A percentile compares a stretch with the other conserved stretches of the same genome.
Evolutionary conservation across 2,888 invertebrate species (phyloP).

Genomic region (Acronicta alni): DNA sequence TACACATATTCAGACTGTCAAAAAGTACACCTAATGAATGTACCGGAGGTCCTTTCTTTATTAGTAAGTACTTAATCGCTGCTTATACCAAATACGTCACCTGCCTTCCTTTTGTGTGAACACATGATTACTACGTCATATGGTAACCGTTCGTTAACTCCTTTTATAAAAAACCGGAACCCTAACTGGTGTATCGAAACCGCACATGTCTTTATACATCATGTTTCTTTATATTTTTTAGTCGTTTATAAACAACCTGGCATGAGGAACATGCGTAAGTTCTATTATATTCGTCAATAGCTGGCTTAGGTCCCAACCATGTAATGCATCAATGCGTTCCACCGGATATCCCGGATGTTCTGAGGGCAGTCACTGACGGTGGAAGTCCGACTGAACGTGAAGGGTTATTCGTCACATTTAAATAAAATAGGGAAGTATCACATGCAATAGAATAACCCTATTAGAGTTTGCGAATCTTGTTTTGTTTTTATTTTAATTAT

Average conservation of each 20-base stretch:
- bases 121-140: conserved; percentile 44
- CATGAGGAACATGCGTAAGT: neutral
- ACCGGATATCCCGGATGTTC: too few species aligned
- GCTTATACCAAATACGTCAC: conserved; percentile 17
- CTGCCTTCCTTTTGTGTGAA: conserved; percentile 22
- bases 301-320: neutral
- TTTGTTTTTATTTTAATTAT: too few species aligned
- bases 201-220: conserved; percentile 45
- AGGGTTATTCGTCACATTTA: too few species aligned
- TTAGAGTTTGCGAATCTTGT: too few species aligned
- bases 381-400: too few species aligned
- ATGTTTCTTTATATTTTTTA: conserved; percentile 23
- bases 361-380: neutral
- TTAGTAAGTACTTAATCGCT: conserved; percentile 19
- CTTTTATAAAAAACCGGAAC: conserved; percentile 51
- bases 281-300: neutral
- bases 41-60: conserved; percentile 6
- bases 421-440: too few species aligned
- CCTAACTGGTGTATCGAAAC: conserved; percentile 34
- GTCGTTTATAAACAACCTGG: conserved; percentile 1
- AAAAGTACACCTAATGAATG: neutral
- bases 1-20: neutral
- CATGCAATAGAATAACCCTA: too few species aligned
- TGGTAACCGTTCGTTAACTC: conserved; percentile 36
- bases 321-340: too few species aligned